Conservation (phyloP, 2,113 vertebrate genomes). For the Verasper variegatus region DNA sequence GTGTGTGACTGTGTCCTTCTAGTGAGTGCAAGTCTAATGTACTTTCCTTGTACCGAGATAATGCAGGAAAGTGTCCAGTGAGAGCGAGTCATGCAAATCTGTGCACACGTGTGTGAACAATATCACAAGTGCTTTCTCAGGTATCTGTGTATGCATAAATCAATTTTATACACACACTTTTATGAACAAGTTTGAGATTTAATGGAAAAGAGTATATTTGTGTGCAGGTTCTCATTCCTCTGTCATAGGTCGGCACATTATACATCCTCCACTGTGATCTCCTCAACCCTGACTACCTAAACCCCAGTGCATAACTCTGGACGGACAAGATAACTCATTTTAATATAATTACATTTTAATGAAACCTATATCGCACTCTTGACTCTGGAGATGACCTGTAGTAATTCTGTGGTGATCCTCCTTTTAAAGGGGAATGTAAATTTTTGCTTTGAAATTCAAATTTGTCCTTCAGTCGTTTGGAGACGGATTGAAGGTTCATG, state of each 20-base stretch:
- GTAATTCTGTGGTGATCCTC: conserved; percentile 10
- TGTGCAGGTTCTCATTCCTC: background rate
- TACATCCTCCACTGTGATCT: conserved; percentile 36
- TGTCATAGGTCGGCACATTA: conserved; percentile 45
- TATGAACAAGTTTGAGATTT: background rate
- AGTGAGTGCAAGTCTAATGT: conserved; percentile 28
- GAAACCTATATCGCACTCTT: conserved; percentile 56
- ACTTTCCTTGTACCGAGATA: conserved; percentile 42
- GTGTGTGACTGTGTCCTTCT: background rate
- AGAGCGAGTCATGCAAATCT: background rate
- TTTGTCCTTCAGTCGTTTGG: background rate
- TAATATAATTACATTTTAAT: conserved; percentile 63
- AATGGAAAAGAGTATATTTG: background rate
- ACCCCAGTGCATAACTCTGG: conserved; percentile 18
- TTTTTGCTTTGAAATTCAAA: conserved; percentile 32
- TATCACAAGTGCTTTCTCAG: background rate
- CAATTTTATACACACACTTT: background rate
- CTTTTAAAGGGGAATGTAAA: conserved; percentile 12
- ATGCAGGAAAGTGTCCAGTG: background rate
- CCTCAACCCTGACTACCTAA: conserved; percentile 23
- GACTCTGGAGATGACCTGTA: conserved; percentile 48
- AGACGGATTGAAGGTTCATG: background rate
- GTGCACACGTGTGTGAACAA: background rate
- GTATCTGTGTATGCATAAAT: conserved; percentile 2
- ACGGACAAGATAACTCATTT: conserved; percentile 46